Conservation (phyloP, 2,888 invertebrate genomes). For the Chironomus riparius region DNA sequence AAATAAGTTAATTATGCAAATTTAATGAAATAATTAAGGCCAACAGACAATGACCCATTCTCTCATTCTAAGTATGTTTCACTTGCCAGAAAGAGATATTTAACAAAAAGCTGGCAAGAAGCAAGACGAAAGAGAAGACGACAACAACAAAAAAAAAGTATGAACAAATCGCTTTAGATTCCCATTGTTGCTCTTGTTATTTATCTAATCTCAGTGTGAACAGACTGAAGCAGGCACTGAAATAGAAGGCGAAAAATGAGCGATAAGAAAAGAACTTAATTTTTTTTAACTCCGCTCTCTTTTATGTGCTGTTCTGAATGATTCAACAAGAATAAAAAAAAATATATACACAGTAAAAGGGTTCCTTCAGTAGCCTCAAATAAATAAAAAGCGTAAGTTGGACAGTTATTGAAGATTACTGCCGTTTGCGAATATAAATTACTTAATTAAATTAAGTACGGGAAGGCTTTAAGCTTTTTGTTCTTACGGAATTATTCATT, state of each 20-base stretch:
- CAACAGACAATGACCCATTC: slow-evolving; percentile 23
- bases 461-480: too few species aligned
- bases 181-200: not conserved
- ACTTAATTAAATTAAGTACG: too few species aligned
- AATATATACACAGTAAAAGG: too few species aligned
- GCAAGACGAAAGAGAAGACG: not conserved
- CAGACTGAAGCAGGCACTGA: not conserved
- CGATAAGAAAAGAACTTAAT: not conserved
- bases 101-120: not conserved
- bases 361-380: too few species aligned
- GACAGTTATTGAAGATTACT: too few species aligned
- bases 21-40: slow-evolving; percentile 20
- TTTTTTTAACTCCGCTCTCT: too few species aligned
- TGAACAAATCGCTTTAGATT: not conserved
- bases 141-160: not conserved
- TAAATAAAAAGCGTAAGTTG: too few species aligned
- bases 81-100: not conserved
- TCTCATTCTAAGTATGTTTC: not conserved
- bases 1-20: slow-evolving; percentile 21
- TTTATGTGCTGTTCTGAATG: too few species aligned
- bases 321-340: too few species aligned
- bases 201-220: slow-evolving; percentile 13
- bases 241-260: not conserved
- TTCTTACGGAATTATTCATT: too few species aligned
- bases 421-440: too few species aligned